Base-by-base conservation (phyloP, 2,888 invertebrate species). In the Papilio protenor region DNA sequence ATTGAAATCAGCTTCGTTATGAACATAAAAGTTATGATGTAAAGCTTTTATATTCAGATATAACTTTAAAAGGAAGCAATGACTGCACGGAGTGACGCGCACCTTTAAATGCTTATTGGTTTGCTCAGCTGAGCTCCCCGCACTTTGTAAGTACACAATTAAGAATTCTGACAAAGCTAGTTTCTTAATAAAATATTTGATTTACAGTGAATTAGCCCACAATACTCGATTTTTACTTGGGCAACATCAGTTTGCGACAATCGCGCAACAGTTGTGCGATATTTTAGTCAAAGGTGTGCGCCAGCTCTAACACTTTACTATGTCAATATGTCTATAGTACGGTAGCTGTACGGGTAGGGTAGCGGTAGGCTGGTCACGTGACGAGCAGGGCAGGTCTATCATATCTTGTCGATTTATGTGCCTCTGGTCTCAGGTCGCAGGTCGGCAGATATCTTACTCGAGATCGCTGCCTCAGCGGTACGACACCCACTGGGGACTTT, bases 391-490 rank as follows among this genome's bases (percentile, higher is more conserved):
- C 3, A 12, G 23, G 23, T 83, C 83, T 83, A 82, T 87, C 87
- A 90, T 90, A 90, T 89, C 87, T 83, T 81, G 86, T 86, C 84
- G 87, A 91, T 91, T 90, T 90, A 91, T 90, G 87, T 84, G 81
- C 80, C 77, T 86, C 86, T 40, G 90, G 89, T 85, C 89, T 83
- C 86, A 89, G 90, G 88, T 87, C 87, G 86, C 80, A 59, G 57
- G 57, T 59, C 87, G 81, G 85, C 86, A 86, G 89, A 90, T 91
- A 91, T 91, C 91, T 91, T 90, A 91, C 88, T 91, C 88, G 86
- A 85, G 88, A 91, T 89, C 89, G 87, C 87, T 83, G 84, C 83
- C 85, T 87, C 91, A 90, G 89, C 91, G 86, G 85, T 86, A 84
- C 82, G 80, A 79, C 85, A 89, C 87, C 87, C 88, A 88, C 87